A percentile compares a stretch with the other conserved stretches of the same genome.
Evolutionary conservation across 2,888 invertebrate species (phyloP).

Genomic region (Heteropelma amictum): DNA sequence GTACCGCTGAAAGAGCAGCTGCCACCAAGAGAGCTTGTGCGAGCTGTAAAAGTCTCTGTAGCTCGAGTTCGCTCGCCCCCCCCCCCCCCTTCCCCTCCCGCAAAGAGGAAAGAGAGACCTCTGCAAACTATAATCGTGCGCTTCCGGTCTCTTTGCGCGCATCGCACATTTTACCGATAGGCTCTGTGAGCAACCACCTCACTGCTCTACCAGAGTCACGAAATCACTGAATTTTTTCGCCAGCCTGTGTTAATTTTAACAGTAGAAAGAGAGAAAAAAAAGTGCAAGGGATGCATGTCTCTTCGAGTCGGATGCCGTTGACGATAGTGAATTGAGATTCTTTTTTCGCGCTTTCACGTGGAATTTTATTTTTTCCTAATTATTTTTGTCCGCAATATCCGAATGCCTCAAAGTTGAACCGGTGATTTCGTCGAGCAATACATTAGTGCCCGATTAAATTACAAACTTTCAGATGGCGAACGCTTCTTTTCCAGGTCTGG

Average conservation of each 20-base stretch:
- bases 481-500: too few relatives aligned
- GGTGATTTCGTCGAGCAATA: too few relatives aligned
- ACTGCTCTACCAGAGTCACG: constrained; percentile 11
- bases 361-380: too few relatives aligned
- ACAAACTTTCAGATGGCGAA: too few relatives aligned
- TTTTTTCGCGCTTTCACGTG: too few relatives aligned
- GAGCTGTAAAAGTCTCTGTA: constrained; percentile 36
- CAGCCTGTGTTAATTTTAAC: background rate
- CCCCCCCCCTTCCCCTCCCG: background rate
- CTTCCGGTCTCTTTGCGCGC: constrained; percentile 70
- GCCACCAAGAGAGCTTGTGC: constrained; percentile 19
- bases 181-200: constrained; percentile 58
- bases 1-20: constrained; percentile 26
- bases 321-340: background rate
- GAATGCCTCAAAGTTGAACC: too few relatives aligned
- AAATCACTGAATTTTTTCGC: constrained; percentile 19
- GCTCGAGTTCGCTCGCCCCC: constrained; percentile 26
- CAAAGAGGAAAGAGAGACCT: constrained; percentile 40
- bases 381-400: too few relatives aligned
- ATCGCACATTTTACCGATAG: constrained; percentile 64
- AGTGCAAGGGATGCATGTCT: background rate
- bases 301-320: constrained; percentile 19
- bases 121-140: constrained; percentile 69
- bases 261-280: background rate
- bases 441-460: too few relatives aligned